Conservation (phyloP, 2,888 invertebrate species). For the Plagodis pulveraria region DNA sequence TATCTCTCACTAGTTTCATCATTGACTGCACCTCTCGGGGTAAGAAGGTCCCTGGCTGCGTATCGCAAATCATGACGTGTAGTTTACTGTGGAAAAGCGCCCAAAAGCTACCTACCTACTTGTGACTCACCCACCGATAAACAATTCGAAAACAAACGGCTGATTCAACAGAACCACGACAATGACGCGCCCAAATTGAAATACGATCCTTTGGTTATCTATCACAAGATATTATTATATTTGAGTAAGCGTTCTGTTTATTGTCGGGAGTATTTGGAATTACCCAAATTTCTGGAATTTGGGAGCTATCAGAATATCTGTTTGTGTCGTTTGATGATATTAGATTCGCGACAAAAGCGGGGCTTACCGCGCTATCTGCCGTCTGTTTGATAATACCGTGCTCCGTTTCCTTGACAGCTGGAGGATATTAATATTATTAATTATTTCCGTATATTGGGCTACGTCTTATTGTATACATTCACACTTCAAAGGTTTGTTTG, state of each 20-base stretch:
- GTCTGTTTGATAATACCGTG: slow-evolving; percentile 31
- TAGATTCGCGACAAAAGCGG: slow-evolving; percentile 43
- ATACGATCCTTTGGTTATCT: slow-evolving; percentile 20
- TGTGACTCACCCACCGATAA: too few species aligned
- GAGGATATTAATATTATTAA: slow-evolving; percentile 38
- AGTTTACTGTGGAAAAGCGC: too few species aligned
- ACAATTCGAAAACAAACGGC: neutral
- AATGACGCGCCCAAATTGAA: slow-evolving; percentile 22
- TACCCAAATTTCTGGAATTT: slow-evolving; percentile 29
- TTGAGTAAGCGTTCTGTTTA: slow-evolving; percentile 37
- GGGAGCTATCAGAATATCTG: slow-evolving; percentile 29
- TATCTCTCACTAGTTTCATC: too few species aligned
- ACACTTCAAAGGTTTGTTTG: slow-evolving; percentile 9
- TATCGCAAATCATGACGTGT: too few species aligned
- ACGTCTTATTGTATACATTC: slow-evolving; percentile 12
- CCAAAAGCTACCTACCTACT: too few species aligned
- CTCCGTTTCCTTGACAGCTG: slow-evolving; percentile 40
- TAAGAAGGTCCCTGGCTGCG: too few species aligned
- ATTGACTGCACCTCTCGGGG: too few species aligned
- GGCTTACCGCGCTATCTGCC: slow-evolving; percentile 26
- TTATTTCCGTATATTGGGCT: slow-evolving; percentile 23
- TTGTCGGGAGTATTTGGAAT: slow-evolving; percentile 17
- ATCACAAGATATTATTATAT: slow-evolving; percentile 30
- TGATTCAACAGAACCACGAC: slow-evolving; percentile 7
- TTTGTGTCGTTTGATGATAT: slow-evolving; percentile 39